Conservation (phyloP, 2,888 invertebrate species). For the Tipula helvola region DNA sequence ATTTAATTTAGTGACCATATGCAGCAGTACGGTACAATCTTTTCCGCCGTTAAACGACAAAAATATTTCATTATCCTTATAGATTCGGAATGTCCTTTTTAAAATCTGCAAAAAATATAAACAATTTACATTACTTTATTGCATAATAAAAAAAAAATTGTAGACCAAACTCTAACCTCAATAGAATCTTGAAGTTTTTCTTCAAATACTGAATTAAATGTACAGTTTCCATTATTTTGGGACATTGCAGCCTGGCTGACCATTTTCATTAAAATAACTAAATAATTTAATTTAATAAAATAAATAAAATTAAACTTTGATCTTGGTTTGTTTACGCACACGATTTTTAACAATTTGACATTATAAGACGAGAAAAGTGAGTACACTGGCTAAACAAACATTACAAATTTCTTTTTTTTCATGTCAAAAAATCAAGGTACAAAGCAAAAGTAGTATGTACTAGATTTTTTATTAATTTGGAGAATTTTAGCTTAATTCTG, state of each 20-base stretch:
- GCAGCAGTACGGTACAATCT: conserved; percentile 88
- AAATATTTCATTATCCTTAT: conserved; percentile 63
- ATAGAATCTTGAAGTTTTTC: background rate
- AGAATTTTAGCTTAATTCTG: background rate
- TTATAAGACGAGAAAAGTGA: background rate
- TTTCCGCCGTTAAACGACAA: conserved; percentile 97
- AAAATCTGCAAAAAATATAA: conserved; percentile 41
- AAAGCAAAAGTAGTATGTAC: too few relatives aligned
- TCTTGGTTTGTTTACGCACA: background rate
- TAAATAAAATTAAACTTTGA: background rate
- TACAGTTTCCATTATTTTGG: background rate
- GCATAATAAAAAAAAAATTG: background rate
- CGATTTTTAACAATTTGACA: background rate
- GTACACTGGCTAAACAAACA: too few relatives aligned
- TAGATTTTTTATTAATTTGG: background rate
- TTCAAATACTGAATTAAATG: background rate
- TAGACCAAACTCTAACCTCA: background rate
- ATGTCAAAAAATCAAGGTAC: background rate
- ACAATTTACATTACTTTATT: background rate
- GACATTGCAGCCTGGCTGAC: background rate
- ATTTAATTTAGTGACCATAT: conserved; percentile 39
- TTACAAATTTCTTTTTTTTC: background rate
- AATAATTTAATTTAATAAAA: background rate
- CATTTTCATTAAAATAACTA: background rate
- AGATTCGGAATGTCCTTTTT: conserved; percentile 46